Evolutionary conservation across 2,113 vertebrate genomes (phyloP).

Genomic region (Cyphomyrus plagiostoma): DNA sequence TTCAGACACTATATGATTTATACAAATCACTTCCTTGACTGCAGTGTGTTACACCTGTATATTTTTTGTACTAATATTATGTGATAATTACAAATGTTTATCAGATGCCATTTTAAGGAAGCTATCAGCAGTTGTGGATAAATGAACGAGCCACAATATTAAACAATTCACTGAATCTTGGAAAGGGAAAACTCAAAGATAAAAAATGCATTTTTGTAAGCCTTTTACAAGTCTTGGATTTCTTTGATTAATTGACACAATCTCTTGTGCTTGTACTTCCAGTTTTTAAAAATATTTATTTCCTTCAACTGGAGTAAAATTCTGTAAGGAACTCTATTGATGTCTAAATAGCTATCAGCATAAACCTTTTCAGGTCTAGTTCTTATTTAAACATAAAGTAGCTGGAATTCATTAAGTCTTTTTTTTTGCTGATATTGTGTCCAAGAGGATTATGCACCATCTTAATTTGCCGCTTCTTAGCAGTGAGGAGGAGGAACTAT

Average conservation of each 20-base stretch:
- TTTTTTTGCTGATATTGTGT: not conserved
- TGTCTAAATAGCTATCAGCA: not conserved
- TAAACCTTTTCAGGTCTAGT: not conserved
- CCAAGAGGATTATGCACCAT: conserved; percentile 19
- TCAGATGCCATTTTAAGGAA: not conserved
- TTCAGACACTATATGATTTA: not conserved
- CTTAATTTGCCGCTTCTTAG: conserved; percentile 38
- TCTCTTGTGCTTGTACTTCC: not conserved
- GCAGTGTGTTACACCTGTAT: not conserved
- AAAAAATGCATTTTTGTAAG: not conserved
- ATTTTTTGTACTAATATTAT: not conserved
- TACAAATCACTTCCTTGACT: not conserved
- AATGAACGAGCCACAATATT: not conserved
- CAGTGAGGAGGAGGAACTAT: conserved; percentile 52
- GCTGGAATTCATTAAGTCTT: not conserved
- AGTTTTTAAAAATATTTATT: not conserved
- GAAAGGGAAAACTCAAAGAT: not conserved
- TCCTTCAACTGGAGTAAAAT: not conserved
- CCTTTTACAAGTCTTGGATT: not conserved
- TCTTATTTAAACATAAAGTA: not conserved
- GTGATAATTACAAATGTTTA: not conserved
- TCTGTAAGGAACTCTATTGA: not conserved
- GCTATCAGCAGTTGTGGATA: not conserved
- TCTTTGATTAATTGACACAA: not conserved
- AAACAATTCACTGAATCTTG: not conserved